Percentiles rank a stretch among this genome's conserved stretches.
These are phyloP conservation scores for Jordanella pulchra DNA, from an alignment of 2,797 vertebrate genomes.

Conservation along the genomic window DNA sequence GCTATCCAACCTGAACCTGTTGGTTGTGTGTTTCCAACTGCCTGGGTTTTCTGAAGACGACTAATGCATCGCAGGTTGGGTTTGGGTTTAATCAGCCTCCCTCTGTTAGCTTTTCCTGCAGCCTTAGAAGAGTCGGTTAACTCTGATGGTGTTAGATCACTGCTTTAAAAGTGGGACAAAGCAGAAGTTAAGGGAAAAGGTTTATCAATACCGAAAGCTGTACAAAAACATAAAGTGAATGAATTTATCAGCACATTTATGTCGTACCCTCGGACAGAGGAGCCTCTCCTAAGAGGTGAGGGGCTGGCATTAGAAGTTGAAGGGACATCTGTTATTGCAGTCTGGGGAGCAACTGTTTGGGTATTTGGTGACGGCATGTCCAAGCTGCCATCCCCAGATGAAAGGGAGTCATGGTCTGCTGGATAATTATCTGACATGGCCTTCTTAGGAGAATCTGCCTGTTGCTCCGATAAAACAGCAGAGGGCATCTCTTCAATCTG, in stretches of 20 bases:
- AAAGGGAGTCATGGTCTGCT: neutral
- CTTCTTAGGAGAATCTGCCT: neutral
- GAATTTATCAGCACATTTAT: neutral
- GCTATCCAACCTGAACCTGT: conserved; percentile 47
- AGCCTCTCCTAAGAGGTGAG: neutral
- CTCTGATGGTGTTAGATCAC: conserved; percentile 7
- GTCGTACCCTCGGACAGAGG: conserved; percentile 38
- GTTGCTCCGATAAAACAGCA: conserved; percentile 20
- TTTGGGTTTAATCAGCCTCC: conserved; percentile 62
- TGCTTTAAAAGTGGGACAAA: conserved; percentile 38
- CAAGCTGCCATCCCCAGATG: neutral
- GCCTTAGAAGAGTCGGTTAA: conserved; percentile 6
- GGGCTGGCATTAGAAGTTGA: neutral
- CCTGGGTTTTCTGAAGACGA: conserved; percentile 17
- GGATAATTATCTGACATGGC: neutral
- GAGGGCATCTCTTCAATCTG: neutral
- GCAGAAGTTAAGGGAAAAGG: neutral
- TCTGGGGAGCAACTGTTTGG: neutral
- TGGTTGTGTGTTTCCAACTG: conserved; percentile 10
- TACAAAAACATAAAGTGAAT: neutral
- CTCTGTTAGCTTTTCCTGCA: conserved; percentile 38
- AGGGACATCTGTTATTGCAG: neutral
- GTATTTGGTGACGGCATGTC: neutral
- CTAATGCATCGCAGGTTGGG: conserved; percentile 54
- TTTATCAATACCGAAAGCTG: neutral